Conservation (phyloP, 2,888 invertebrate genomes). For the Caenorhabditis zanzibari region DNA sequence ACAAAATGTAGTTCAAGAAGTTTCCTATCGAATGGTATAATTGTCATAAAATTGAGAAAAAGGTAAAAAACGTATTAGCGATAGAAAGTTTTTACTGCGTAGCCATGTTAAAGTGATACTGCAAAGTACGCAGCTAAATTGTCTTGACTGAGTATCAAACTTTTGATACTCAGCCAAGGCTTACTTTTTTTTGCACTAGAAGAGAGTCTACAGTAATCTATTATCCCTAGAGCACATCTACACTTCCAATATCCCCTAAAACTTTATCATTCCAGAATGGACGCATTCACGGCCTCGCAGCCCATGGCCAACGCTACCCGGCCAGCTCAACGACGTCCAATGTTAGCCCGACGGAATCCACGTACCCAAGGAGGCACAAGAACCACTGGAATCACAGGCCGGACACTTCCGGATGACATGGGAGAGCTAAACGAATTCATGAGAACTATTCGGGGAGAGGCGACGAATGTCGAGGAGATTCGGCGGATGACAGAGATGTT, state of each 20-base stretch:
- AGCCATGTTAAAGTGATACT: too few species aligned
- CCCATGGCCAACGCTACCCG: constrained; percentile 18
- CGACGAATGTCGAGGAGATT: constrained; percentile 16
- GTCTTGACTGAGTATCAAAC: too few species aligned
- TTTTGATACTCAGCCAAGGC: too few species aligned
- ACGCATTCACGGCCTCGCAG: constrained; percentile 33
- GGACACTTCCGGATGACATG: constrained; percentile 31
- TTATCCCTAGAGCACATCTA: not conserved
- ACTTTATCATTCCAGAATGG: constrained; percentile 10
- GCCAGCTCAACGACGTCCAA: constrained; percentile 58
- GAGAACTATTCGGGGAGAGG: constrained; percentile 27
- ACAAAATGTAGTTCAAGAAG: too few species aligned
- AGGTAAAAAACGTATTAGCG: too few species aligned
- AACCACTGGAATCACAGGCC: not conserved
- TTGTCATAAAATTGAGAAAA: too few species aligned
- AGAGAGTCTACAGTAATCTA: not conserved
- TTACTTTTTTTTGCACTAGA: too few species aligned
- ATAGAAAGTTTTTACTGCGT: too few species aligned
- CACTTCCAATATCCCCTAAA: not conserved
- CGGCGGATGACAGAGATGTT: constrained; percentile 42
- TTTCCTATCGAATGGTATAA: too few species aligned
- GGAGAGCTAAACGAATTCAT: constrained; percentile 56
- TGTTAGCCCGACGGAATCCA: constrained; percentile 63
- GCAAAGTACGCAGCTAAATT: too few species aligned
- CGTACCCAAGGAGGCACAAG: not conserved